Percentiles rank a stretch among this genome's conserved stretches.
phyloP scores from a whole-genome alignment of 2,113 vertebrate species.

The Pseudonaja textilis region DNA sequence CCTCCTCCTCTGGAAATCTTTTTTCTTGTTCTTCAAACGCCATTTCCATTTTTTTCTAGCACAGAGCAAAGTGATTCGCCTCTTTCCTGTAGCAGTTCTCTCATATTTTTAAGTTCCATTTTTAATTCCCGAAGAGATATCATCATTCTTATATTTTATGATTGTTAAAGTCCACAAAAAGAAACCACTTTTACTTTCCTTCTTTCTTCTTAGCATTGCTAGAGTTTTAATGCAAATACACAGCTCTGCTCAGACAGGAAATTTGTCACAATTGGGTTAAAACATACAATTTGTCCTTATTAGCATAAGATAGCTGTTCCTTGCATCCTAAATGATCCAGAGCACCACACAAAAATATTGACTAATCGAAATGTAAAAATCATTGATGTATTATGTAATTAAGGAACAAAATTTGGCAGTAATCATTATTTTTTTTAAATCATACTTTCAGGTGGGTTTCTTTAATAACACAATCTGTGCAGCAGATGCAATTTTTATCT shows the following conservation, averaged over 20 bases:
- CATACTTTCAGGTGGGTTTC: conserved; percentile 55
- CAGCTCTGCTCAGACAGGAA: conserved; percentile 3
- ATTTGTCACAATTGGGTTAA: conserved; percentile 21
- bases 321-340: conserved; percentile 63
- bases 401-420: conserved; percentile 57
- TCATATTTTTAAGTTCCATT: too few relatives aligned
- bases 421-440: conserved; percentile 56
- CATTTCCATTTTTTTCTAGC: too few relatives aligned
- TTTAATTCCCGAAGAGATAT: too few relatives aligned
- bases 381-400: conserved; percentile 64
- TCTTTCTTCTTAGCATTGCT: too few relatives aligned
- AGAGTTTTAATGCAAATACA: not conserved
- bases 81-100: too few relatives aligned
- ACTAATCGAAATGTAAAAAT: conserved; percentile 65
- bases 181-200: too few relatives aligned
- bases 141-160: too few relatives aligned
- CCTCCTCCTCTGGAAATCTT: too few relatives aligned
- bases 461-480: conserved; percentile 52
- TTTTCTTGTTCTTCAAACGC: too few relatives aligned
- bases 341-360: conserved; percentile 56
- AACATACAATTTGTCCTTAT: conserved; percentile 38
- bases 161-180: too few relatives aligned
- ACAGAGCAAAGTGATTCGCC: too few relatives aligned
- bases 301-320: conserved; percentile 44
- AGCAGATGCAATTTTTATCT: conserved; percentile 46